These are phyloP conservation scores for Sarcoramphus papa DNA, from an alignment of 2,797 vertebrate species.

Conservation along the genomic window DNA sequence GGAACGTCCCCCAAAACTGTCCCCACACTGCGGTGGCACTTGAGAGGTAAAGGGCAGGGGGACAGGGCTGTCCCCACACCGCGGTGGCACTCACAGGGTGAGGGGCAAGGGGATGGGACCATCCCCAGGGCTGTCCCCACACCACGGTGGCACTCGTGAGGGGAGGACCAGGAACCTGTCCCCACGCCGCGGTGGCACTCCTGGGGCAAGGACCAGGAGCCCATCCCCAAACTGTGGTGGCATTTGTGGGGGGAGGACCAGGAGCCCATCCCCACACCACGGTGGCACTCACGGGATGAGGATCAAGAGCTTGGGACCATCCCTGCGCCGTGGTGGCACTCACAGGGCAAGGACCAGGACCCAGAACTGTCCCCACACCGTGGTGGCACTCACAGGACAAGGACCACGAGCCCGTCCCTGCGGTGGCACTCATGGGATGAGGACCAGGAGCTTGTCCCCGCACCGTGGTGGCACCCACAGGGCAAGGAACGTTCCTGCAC, in stretches of 20 bases:
- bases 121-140: neutral
- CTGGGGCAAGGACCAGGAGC: too few species aligned
- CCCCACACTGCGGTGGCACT: neutral
- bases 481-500: neutral
- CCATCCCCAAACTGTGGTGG: neutral
- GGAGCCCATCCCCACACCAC: neutral
- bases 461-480: neutral
- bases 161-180: accelerated
- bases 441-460: neutral
- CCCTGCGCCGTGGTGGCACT: neutral
- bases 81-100: neutral
- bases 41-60: neutral
- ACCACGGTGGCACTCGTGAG: too few species aligned
- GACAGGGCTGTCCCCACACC: neutral
- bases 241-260: too few species aligned
- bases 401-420: too few species aligned
- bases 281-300: neutral
- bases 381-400: neutral
- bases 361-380: neutral
- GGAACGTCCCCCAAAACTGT: neutral
- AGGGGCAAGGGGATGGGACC: neutral
- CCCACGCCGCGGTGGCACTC: too few species aligned
- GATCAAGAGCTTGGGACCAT: too few species aligned
- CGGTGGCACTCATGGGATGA: neutral
- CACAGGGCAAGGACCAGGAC: neutral